These are phyloP conservation scores for Megaceryle alcyon DNA, from an alignment of 2,797 vertebrate species.

Conservation along the genomic window DNA sequence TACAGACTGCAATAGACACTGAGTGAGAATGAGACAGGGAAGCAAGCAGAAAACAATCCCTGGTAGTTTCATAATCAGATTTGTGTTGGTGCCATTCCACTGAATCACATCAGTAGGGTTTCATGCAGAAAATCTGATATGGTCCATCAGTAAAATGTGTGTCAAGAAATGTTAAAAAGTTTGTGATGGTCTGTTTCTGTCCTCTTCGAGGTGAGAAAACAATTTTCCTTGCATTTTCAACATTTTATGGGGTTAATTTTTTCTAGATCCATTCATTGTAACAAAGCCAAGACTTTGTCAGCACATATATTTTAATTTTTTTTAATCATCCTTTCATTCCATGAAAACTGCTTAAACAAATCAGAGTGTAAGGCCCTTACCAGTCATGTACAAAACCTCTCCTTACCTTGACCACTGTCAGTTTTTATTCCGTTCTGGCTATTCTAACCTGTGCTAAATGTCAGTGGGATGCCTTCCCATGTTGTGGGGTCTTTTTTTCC, in stretches of 20 bases:
- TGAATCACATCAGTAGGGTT: not conserved
- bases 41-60: not conserved
- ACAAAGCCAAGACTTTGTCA: not conserved
- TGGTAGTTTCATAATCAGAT: not conserved
- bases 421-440: constrained; percentile 47
- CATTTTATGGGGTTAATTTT: not conserved
- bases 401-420: constrained; percentile 59
- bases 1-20: not conserved
- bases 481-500: not conserved
- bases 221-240: not conserved
- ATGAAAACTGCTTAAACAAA: not conserved
- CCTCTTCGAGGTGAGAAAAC: not conserved
- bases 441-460: constrained; percentile 51
- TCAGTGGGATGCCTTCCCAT: constrained; percentile 40
- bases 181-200: not conserved
- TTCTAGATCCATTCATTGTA: not conserved
- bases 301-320: not conserved
- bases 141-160: not conserved
- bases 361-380: not conserved
- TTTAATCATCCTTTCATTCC: not conserved
- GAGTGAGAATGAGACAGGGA: not conserved
- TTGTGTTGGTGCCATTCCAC: not conserved
- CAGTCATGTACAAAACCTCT: not conserved
- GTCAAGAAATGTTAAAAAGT: not conserved
- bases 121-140: not conserved